Evolutionary conservation across 2,113 vertebrate species (phyloP).

Genomic region (Xiphophorus couchianus): DNA sequence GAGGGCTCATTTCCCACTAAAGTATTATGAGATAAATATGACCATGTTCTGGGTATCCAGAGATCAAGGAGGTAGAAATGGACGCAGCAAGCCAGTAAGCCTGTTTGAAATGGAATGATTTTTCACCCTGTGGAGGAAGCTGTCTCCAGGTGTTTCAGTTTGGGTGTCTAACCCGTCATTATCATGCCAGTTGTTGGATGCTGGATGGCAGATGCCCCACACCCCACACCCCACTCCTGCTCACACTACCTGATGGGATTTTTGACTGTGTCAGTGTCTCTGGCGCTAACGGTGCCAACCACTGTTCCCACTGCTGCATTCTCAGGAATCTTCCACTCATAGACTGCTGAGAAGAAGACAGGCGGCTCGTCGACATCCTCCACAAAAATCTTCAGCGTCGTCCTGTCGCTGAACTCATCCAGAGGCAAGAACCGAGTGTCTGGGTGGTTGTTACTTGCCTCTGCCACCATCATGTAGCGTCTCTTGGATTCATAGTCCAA

Average conservation of each 20-base stretch:
- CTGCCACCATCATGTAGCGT: slow-evolving; percentile 81
- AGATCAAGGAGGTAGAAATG: slow-evolving; percentile 79
- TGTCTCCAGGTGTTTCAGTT: slow-evolving; percentile 43
- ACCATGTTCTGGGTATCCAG: slow-evolving; percentile 70
- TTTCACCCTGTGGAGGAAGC: slow-evolving; percentile 66
- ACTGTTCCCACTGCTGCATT: slow-evolving; percentile 71
- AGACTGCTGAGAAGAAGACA: slow-evolving; percentile 77
- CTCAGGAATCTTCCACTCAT: slow-evolving; percentile 87
- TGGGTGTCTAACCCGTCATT: slow-evolving; percentile 52
- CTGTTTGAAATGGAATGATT: slow-evolving; percentile 77
- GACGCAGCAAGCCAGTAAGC: slow-evolving; percentile 65
- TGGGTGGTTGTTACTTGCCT: slow-evolving; percentile 82
- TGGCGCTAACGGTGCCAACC: slow-evolving; percentile 84
- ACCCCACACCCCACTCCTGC: slow-evolving; percentile 13
- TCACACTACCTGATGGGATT: slow-evolving; percentile 80
- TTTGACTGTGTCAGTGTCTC: slow-evolving; percentile 83
- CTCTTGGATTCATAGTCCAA: slow-evolving; percentile 89
- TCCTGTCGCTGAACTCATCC: slow-evolving; percentile 81
- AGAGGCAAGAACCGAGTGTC: slow-evolving; percentile 77
- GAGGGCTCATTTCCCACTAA: slow-evolving; percentile 78
- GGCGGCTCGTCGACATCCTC: slow-evolving; percentile 92
- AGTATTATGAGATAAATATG: slow-evolving; percentile 82
- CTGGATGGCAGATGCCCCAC: slow-evolving; percentile 50
- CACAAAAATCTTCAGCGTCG: slow-evolving; percentile 87
- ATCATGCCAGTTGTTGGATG: slow-evolving; percentile 40